These are phyloP conservation scores for Noctilio leporinus DNA, from an alignment of 2,113 vertebrate genomes.

Conservation along the genomic window DNA sequence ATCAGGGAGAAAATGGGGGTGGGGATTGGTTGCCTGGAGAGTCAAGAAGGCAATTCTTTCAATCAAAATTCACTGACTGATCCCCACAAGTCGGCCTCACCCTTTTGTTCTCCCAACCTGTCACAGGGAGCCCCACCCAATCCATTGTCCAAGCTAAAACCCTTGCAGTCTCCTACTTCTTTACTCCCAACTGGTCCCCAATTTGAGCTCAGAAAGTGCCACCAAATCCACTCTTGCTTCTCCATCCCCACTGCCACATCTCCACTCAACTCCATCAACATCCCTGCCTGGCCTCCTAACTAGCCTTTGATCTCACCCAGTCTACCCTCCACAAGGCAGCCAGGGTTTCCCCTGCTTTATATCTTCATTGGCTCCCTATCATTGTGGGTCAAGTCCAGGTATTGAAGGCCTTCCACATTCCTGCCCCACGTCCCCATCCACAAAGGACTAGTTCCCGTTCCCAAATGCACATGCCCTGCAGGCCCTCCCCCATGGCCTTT, in stretches of 20 bases:
- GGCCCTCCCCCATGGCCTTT: not conserved
- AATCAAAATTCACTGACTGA: not conserved
- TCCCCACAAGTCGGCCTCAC: too few relatives aligned
- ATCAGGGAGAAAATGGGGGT: not conserved
- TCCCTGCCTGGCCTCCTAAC: not conserved
- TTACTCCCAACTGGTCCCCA: not conserved
- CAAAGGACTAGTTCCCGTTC: not conserved
- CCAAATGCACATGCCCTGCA: fast-evolving
- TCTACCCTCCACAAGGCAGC: not conserved
- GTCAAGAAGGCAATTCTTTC: not conserved
- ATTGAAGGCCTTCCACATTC: not conserved
- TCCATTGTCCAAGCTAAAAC: not conserved
- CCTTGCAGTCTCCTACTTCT: not conserved
- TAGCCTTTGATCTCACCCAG: not conserved
- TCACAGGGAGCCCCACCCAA: not conserved
- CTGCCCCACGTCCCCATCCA: not conserved
- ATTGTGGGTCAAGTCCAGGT: not conserved
- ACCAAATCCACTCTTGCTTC: not conserved
- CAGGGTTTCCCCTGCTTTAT: not conserved
- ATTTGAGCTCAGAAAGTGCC: not conserved
- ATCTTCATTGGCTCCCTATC: not conserved
- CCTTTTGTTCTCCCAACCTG: not conserved
- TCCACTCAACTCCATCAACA: not conserved
- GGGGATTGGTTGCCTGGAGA: too few relatives aligned
- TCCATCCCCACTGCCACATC: not conserved